These are phyloP conservation scores for Gymnorhina tibicen DNA, from an alignment of 2,113 vertebrate species.

Conservation along the genomic window DNA sequence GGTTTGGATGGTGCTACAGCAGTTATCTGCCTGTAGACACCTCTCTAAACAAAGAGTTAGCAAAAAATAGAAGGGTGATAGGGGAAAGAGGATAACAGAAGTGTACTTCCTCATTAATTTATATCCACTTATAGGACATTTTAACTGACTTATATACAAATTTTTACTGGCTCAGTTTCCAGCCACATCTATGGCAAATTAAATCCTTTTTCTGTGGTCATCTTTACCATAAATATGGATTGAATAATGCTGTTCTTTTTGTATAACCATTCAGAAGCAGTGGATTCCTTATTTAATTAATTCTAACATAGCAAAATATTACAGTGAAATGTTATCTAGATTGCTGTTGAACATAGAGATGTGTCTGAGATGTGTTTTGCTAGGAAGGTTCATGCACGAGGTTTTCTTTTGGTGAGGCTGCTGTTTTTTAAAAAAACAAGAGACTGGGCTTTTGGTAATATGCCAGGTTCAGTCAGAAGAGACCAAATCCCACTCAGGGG, in stretches of 20 bases:
- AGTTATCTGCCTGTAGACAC: not conserved
- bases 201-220: not conserved
- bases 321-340: not conserved
- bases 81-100: not conserved
- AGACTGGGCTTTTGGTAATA: not conserved
- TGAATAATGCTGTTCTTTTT: not conserved
- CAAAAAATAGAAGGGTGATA: not conserved
- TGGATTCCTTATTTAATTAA: not conserved
- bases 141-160: not conserved
- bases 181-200: not conserved
- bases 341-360: not conserved
- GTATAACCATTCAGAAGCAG: not conserved
- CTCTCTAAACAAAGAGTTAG: not conserved
- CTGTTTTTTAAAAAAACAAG: not conserved
- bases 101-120: not conserved
- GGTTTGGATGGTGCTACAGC: not conserved
- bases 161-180: not conserved
- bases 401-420: not conserved
- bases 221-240: not conserved
- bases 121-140: not conserved
- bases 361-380: not conserved
- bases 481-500: not conserved
- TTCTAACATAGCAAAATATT: not conserved
- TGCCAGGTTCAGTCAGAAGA: not conserved
- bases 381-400: not conserved